Conservation (phyloP, 1,140 invertebrate species). For the Chelonus insularis region DNA sequence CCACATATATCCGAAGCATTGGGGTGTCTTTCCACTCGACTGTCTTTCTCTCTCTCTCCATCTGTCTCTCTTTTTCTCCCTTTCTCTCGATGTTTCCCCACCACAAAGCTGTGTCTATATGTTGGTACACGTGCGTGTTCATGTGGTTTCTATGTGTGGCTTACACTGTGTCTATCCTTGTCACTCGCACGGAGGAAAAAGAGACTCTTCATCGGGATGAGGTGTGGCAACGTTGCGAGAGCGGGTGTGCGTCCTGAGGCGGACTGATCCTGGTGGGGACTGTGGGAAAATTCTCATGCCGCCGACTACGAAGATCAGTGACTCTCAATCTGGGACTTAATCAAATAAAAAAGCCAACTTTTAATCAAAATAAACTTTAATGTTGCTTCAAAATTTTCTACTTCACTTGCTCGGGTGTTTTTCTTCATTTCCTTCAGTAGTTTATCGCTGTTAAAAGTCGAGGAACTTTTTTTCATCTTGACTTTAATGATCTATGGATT, state of each 20-base stretch:
- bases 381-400: no score
- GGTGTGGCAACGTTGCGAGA: constrained; percentile 57
- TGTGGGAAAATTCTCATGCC: constrained; percentile 61
- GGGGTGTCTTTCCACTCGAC: constrained; percentile 25
- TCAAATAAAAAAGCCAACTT: not conserved
- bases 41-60: constrained; percentile 11
- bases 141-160: constrained; percentile 4
- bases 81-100: constrained; percentile 9
- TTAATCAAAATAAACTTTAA: no score
- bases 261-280: constrained; percentile 47
- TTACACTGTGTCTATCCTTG: constrained; percentile 4
- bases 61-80: constrained; percentile 6
- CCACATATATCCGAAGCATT: not conserved
- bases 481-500: no score
- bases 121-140: constrained; percentile 2
- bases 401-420: no score
- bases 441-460: no score
- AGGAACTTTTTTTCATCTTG: no score
- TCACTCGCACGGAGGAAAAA: constrained; percentile 12
- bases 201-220: constrained; percentile 40
- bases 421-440: no score
- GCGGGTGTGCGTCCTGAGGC: constrained; percentile 50
- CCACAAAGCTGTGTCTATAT: no score
- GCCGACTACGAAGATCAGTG: constrained; percentile 45
- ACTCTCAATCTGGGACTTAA: constrained; percentile 40